Conservation (phyloP, 2,797 vertebrate species). For the Clarias laeviceps region DNA sequence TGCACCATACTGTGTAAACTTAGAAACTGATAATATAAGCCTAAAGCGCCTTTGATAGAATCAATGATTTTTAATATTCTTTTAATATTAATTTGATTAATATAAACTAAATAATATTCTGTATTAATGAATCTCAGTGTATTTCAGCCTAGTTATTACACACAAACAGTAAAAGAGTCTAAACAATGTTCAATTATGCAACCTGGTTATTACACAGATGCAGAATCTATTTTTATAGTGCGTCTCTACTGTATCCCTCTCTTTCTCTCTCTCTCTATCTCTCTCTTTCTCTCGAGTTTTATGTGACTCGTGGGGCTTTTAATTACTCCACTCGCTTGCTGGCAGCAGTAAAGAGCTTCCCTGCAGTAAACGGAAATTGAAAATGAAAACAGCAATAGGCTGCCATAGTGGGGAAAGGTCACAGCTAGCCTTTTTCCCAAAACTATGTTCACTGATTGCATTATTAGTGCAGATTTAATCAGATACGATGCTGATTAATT, state of each 20-base stretch:
- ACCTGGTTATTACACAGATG: slow-evolving; percentile 38
- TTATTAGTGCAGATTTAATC: slow-evolving; percentile 44
- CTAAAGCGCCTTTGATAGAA: not conserved
- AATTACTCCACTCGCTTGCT: slow-evolving; percentile 54
- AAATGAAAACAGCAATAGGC: slow-evolving; percentile 49
- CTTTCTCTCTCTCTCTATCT: not conserved
- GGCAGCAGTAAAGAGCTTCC: slow-evolving; percentile 36
- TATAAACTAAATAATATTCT: not conserved
- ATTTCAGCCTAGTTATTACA: not conserved
- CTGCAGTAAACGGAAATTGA: slow-evolving; percentile 50
- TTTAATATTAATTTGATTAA: not conserved
- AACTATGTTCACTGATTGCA: too few relatives aligned
- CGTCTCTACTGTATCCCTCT: not conserved
- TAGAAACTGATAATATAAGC: not conserved
- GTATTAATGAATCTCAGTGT: not conserved
- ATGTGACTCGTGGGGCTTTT: slow-evolving; percentile 54
- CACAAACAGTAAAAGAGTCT: not conserved
- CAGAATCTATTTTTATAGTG: slow-evolving; percentile 21
- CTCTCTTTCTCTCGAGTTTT: slow-evolving; percentile 37
- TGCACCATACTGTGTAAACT: not conserved
- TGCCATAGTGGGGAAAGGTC: slow-evolving; percentile 43
- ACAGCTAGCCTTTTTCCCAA: not conserved
- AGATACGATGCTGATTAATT: slow-evolving; percentile 6
- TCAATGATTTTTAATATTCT: not conserved
- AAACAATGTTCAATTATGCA: slow-evolving; percentile 25